Evolutionary conservation across 2,797 vertebrate genomes (phyloP).

Genomic region (Sebastes diaconus): DNA sequence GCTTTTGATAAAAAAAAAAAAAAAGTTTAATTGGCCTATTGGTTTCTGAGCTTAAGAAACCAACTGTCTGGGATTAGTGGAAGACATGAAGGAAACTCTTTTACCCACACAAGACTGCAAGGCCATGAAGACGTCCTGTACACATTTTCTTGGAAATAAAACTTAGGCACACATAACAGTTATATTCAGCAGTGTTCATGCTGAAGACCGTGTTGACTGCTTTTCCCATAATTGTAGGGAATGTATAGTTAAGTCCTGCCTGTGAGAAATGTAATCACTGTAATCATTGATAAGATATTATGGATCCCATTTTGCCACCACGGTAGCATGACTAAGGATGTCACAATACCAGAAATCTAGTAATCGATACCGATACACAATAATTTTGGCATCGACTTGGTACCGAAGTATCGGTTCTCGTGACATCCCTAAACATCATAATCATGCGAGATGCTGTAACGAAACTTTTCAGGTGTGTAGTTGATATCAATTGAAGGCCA

Average conservation of each 20-base stretch:
- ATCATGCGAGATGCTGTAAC: too few relatives aligned
- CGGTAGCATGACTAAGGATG: background rate
- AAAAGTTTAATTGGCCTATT: conserved; percentile 43
- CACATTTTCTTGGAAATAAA: background rate
- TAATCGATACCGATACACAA: too few relatives aligned
- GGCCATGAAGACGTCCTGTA: background rate
- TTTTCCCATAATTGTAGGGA: background rate
- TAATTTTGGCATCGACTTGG: too few relatives aligned
- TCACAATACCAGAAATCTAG: background rate
- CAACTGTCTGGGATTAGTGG: conserved; percentile 2
- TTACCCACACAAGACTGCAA: background rate
- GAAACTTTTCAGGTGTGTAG: background rate
- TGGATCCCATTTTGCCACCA: too few relatives aligned
- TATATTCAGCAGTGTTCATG: background rate
- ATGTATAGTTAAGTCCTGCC: background rate
- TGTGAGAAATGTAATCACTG: conserved; percentile 14
- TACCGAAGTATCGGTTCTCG: too few relatives aligned
- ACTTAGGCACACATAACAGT: background rate
- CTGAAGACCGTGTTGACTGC: background rate
- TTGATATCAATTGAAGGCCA: background rate
- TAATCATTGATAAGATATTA: background rate
- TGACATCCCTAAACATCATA: too few relatives aligned
- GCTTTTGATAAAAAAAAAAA: background rate
- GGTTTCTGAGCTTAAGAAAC: conserved; percentile 16
- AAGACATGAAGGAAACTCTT: conserved; percentile 2